Evolutionary conservation across 2,888 invertebrate genomes (phyloP).

Genomic region (Oithona nana): DNA sequence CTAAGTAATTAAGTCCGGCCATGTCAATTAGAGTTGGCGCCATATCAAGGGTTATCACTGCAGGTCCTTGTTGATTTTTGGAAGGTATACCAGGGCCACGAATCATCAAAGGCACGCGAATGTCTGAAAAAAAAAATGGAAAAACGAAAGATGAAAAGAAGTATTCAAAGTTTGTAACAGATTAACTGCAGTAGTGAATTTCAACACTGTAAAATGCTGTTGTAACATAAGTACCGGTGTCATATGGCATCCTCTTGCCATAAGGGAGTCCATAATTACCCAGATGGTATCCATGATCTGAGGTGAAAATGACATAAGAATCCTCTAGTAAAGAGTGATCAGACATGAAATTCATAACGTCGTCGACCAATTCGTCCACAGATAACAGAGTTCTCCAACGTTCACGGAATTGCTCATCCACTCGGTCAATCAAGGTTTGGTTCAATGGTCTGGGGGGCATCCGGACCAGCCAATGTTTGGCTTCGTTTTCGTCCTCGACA

Average conservation of each 20-base stretch:
- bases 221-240: constrained; percentile 39
- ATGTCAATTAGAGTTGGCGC: constrained; percentile 61
- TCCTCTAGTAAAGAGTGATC: constrained; percentile 38
- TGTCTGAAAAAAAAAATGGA: constrained; percentile 31
- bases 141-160: no score
- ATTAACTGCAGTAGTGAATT: no score
- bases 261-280: constrained; percentile 70
- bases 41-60: constrained; percentile 57
- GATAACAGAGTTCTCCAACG: constrained; percentile 63
- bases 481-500: constrained; percentile 32
- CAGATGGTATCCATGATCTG: constrained; percentile 78
- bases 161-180: no score
- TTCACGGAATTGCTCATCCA: constrained; percentile 50
- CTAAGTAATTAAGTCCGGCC: constrained; percentile 31
- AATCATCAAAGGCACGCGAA: constrained; percentile 59
- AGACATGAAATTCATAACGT: constrained; percentile 39
- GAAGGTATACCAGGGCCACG: constrained; percentile 46
- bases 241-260: constrained; percentile 78
- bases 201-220: no score
- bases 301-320: constrained; percentile 64
- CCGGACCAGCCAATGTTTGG: constrained; percentile 66
- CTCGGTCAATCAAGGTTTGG: constrained; percentile 33
- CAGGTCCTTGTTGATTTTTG: constrained; percentile 30
- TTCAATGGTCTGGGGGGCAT: constrained; percentile 48
- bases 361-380: constrained; percentile 63